A percentile compares a stretch with the other conserved stretches of the same genome.
These are phyloP conservation scores for Netelia virgata DNA, from an alignment of 2,888 invertebrate species.

Conservation along the genomic window DNA sequence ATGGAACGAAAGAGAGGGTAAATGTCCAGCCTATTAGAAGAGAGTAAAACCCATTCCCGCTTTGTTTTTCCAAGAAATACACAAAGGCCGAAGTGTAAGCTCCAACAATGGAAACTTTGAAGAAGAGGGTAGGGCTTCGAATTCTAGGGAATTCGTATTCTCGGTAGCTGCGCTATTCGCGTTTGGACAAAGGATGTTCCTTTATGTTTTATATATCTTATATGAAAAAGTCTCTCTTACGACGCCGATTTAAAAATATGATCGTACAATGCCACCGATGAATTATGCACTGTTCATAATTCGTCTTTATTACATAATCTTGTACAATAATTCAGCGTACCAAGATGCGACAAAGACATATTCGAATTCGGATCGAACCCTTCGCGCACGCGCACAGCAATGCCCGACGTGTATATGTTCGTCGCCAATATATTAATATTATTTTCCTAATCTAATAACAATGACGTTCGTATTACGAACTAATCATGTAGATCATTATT, in stretches of 20 bases:
- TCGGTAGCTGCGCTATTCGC: not conserved
- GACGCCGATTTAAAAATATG: not conserved
- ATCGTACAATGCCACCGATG: too few relatives aligned
- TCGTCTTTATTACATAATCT: not conserved
- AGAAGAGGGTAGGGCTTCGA: not conserved
- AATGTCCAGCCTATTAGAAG: not conserved
- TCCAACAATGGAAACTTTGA: not conserved
- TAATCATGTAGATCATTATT: not conserved
- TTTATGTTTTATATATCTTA: too few relatives aligned
- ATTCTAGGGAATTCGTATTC: not conserved
- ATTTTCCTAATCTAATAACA: not conserved
- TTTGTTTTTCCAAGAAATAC: not conserved
- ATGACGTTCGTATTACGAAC: conserved; percentile 6
- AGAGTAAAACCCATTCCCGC: not conserved
- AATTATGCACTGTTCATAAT: not conserved
- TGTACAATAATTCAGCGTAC: conserved; percentile 6
- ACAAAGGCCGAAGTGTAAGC: not conserved
- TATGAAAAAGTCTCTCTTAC: not conserved
- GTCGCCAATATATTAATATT: conserved; percentile 8
- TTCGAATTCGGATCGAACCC: not conserved
- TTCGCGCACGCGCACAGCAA: not conserved
- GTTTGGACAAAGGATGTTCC: too few relatives aligned
- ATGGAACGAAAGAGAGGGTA: not conserved
- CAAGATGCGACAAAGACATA: not conserved
- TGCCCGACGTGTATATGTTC: not conserved